These are phyloP conservation scores for Gortyna flavago DNA, from an alignment of 2,888 invertebrate species.

Conservation along the genomic window DNA sequence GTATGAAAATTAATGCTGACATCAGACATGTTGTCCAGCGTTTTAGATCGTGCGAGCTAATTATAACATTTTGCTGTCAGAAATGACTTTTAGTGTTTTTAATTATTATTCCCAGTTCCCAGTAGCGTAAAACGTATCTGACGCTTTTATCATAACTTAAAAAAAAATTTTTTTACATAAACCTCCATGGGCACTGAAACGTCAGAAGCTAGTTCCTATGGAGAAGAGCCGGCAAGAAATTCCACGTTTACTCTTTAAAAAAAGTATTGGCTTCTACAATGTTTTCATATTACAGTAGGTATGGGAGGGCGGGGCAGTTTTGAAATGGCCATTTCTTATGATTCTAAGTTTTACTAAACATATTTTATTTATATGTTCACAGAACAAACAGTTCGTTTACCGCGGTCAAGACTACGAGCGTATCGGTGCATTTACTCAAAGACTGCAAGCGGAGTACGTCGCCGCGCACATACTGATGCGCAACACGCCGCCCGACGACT, in stretches of 20 bases:
- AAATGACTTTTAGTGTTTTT: background rate
- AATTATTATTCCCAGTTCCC: background rate
- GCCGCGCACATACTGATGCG: conserved; percentile 98
- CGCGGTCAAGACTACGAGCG: conserved; percentile 98
- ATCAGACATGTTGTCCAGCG: background rate
- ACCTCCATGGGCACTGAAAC: too few relatives aligned
- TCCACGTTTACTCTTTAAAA: too few relatives aligned
- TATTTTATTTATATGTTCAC: conserved; percentile 19
- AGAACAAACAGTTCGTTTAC: conserved; percentile 99
- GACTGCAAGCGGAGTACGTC: conserved; percentile 98
- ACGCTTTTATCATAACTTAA: too few relatives aligned
- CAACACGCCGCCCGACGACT: conserved; percentile 97
- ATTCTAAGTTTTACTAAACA: background rate
- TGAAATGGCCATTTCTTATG: background rate
- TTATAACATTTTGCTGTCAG: background rate
- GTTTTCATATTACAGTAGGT: too few relatives aligned
- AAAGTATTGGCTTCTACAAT: too few relatives aligned
- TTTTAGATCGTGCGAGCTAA: background rate
- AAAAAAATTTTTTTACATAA: too few relatives aligned
- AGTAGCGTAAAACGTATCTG: background rate
- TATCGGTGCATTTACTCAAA: conserved; percentile 97
- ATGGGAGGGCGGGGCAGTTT: too few relatives aligned
- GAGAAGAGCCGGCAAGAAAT: too few relatives aligned
- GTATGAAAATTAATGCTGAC: background rate
- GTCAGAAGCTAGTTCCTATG: too few relatives aligned